Base-by-base conservation (phyloP, 2,113 vertebrate genomes). In the Ophthalmolycus amberensis region DNA sequence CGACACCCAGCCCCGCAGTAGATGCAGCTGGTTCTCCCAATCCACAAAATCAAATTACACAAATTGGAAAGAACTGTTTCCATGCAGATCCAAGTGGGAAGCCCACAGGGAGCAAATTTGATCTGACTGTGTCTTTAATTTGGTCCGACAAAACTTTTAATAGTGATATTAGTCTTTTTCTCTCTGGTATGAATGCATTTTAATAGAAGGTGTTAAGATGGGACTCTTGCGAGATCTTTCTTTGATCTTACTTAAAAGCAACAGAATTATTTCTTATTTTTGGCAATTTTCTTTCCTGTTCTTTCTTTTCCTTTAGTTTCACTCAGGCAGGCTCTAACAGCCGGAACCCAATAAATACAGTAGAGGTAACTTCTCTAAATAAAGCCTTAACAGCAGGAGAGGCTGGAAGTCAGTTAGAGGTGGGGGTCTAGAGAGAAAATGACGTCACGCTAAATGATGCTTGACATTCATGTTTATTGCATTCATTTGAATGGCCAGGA, bases 181-280 rank as follows among this genome's bases (percentile, higher is more conserved):
- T 54, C 64, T 44, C 42, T 38, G 64, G 34, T 75, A 75, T 58
- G 50, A 4, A 58, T 25, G 25, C 38, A 71, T 89, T 80, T 87
- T 75, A 85, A 85, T 86, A 67, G 14, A 68, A 72, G 64, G 44
- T 80, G 66, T 64, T 75, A 83, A 86, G 67, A 80, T 42, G 69
- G 22, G 63, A 67, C 75, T 78, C 38, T 59, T 46, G 50, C 54
- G 22, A 71, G 62, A 58, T 46, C 70, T 7, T 11, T 65, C 75
- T 88, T 86, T 92, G 85, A 92, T 89, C 82, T 59, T 6, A 56
- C 85, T 86, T 85, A 64, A 86, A 80, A 89, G 84, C 44, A 46
- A 58, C 25, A 0, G 22, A 29, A 34, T 46, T 56, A 5, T 67
- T 44, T 2, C 4, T 15, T n/a, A 7, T 38, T 27, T 50, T 27